phyloP scores from a whole-genome alignment of 1,140 invertebrate species.

The Drosophila pandora region DNA sequence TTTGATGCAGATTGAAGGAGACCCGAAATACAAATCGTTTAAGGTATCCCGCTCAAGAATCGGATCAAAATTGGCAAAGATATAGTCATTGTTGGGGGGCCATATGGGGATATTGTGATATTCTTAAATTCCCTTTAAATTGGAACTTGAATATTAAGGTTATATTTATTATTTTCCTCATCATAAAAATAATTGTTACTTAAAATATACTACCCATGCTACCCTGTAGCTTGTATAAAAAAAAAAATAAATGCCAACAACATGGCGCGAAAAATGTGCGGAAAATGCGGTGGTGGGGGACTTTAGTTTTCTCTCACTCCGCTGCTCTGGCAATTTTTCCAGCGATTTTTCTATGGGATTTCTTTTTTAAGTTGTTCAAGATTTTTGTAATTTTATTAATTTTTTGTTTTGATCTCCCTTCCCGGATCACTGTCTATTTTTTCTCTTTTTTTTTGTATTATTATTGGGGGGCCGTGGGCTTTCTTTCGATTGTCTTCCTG shows the following conservation, averaged over 20 bases:
- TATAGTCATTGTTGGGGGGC: too few relatives aligned
- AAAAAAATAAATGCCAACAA: conserved; percentile 18
- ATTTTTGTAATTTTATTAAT: conserved; percentile 64
- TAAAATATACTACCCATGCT: neutral
- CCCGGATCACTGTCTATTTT: neutral
- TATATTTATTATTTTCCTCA: too few relatives aligned
- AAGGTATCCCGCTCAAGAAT: too few relatives aligned
- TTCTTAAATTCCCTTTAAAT: too few relatives aligned
- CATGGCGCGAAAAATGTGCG: conserved; percentile 16
- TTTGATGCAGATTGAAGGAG: too few relatives aligned
- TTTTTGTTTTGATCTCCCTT: conserved; percentile 17
- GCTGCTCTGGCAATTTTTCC: conserved; percentile 4
- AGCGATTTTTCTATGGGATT: conserved; percentile 19
- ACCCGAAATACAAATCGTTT: too few relatives aligned
- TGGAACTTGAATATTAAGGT: too few relatives aligned
- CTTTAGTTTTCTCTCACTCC: conserved; percentile 19
- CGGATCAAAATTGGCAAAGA: too few relatives aligned
- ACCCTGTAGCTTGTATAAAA: conserved; percentile 19
- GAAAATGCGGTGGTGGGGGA: conserved; percentile 24
- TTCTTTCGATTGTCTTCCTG: conserved; percentile 49
- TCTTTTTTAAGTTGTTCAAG: conserved; percentile 34
- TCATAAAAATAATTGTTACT: neutral
- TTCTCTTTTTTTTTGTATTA: conserved; percentile 5
- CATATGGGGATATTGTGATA: too few relatives aligned
- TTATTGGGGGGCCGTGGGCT: conserved; percentile 17